These are phyloP conservation scores for Tricholaema leucomelas DNA, from an alignment of 2,113 vertebrate genomes.

Conservation along the genomic window DNA sequence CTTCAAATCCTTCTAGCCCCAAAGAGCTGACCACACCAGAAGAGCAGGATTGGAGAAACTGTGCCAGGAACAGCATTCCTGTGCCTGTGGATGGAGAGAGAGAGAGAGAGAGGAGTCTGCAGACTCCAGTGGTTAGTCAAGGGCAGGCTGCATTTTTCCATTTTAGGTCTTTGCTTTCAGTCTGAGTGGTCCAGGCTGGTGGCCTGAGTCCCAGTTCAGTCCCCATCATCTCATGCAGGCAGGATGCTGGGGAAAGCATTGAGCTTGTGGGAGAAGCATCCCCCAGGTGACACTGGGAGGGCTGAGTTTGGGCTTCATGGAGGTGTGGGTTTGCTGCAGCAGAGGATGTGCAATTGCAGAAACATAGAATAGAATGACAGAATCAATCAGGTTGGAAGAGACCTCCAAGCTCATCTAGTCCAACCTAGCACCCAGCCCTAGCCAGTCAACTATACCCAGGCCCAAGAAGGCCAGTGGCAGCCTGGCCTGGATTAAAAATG, in stretches of 20 bases:
- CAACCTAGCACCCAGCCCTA: no score
- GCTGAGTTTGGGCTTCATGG: neutral
- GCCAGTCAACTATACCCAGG: no score
- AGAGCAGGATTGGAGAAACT: neutral
- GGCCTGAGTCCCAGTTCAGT: neutral
- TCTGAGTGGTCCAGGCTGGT: neutral
- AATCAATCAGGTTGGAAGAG: no score
- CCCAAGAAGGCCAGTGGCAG: no score
- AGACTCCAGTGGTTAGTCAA: neutral
- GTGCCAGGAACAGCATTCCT: slow-evolving; percentile 56
- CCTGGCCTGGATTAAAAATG: no score
- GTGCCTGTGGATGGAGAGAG: neutral
- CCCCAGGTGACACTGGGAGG: fast-evolving
- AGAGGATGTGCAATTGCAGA: neutral
- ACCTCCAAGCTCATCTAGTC: no score
- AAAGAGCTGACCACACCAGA: slow-evolving; percentile 58
- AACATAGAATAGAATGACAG: no score
- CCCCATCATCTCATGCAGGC: neutral
- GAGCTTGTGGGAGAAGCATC: neutral
- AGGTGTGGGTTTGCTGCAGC: neutral
- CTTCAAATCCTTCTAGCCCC: slow-evolving; percentile 42
- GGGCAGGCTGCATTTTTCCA: slow-evolving; percentile 2
- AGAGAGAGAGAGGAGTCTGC: neutral
- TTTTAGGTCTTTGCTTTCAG: neutral
- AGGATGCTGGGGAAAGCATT: neutral